Conservation (phyloP, 1,140 invertebrate species). For the Bathynomus jamesi region DNA sequence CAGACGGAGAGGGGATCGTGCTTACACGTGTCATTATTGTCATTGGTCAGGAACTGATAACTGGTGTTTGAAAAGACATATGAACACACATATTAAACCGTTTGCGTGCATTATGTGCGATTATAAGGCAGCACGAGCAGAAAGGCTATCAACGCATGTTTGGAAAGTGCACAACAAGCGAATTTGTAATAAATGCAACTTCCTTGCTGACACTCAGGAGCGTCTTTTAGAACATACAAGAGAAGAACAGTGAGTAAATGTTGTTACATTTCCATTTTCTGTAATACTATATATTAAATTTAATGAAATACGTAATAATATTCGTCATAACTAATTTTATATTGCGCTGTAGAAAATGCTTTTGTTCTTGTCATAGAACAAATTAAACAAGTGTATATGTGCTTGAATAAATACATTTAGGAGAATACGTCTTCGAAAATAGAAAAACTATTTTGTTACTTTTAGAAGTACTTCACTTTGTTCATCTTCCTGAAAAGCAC, state of each 20-base stretch:
- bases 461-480: no score
- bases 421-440: no score
- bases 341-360: no score
- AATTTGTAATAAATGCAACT: constrained; percentile 76
- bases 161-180: constrained; percentile 83
- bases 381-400: no score
- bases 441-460: no score
- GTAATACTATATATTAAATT: no score
- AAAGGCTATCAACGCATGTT: constrained; percentile 76
- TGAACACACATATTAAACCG: constrained; percentile 85
- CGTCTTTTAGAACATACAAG: constrained; percentile 34
- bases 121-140: constrained; percentile 79
- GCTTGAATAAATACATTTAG: no score
- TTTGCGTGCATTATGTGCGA: constrained; percentile 80
- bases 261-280: no score
- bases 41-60: constrained; percentile 87
- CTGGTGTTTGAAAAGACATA: constrained; percentile 81
- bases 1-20: constrained; percentile 41
- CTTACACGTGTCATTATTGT: constrained; percentile 77
- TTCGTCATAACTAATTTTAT: no score
- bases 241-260: constrained; percentile 34
- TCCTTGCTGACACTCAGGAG: constrained; percentile 66
- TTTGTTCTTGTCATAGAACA: no score
- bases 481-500: no score
- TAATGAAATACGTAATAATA: no score